Evolutionary conservation across 2,888 invertebrate species (phyloP).

Genomic region (Melinaea menophilus): DNA sequence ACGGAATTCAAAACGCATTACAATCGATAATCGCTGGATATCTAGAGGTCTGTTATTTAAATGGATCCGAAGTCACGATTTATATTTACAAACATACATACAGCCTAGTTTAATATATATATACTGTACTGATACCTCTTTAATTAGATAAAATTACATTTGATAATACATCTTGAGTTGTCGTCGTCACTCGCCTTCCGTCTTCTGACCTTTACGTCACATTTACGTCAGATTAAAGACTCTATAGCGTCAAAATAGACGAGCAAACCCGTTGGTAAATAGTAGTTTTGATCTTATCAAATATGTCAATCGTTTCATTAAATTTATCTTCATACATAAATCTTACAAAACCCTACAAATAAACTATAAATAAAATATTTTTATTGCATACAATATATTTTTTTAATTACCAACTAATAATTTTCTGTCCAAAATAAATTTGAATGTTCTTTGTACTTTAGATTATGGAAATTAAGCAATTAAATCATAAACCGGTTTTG

Average conservation of each 20-base stretch:
- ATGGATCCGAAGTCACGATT: slow-evolving; percentile 33
- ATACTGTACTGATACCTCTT: background rate
- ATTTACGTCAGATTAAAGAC: too few species aligned
- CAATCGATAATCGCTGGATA: slow-evolving; percentile 3
- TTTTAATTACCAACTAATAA: background rate
- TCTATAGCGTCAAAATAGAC: too few species aligned
- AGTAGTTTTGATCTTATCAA: too few species aligned
- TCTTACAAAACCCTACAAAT: too few species aligned
- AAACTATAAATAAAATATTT: slow-evolving; percentile 2
- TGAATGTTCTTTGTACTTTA: background rate
- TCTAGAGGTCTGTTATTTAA: slow-evolving; percentile 19
- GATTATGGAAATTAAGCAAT: background rate
- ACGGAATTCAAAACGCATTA: background rate
- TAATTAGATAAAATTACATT: too few species aligned
- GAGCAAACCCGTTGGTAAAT: too few species aligned
- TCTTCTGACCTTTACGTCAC: too few species aligned
- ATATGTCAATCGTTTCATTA: too few species aligned
- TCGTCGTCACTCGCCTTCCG: too few species aligned
- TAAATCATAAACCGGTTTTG: background rate
- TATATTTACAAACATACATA: slow-evolving; percentile 33
- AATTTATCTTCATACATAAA: too few species aligned
- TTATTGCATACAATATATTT: background rate
- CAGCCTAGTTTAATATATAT: background rate
- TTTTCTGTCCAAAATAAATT: background rate
- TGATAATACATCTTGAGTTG: too few species aligned